Base-by-base conservation (phyloP, 2,113 vertebrate genomes). In the Uria aalge region DNA sequence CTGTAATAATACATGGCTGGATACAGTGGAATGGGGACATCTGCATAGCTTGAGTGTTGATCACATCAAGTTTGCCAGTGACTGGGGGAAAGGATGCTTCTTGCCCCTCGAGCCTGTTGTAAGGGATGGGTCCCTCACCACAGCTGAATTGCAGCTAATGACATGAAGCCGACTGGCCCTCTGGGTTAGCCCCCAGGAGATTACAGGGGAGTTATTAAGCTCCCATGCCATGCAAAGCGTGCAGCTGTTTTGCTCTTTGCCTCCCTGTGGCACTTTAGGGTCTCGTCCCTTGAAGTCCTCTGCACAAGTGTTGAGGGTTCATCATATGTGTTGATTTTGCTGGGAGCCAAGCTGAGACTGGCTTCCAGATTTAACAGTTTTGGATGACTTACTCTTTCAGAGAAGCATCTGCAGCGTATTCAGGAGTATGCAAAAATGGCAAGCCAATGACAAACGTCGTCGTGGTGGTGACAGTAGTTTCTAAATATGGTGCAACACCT, bases 401-500 rank as follows among this genome's bases (percentile, higher is more conserved):
- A 90, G 72, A 88, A 95, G 94, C 88, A 96, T 88, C 90, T 94
- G 82, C 50, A 94, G 63, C 34, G n/a, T 93, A 73, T 56, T 87
- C 62, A 90, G 77, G 69, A 92, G 22, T 48, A 62, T 13, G 16
- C 15, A 55, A 30, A 94, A 94, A 90, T 52, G 88, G 53, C 59
- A 95, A 87, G 40, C 34, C 77, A 71, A 30, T 71, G 87, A 89
- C 13, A 75, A 69, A 81, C 1, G 2, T 53, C 0, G 0, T n/a
- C 2, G 3, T 32, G 60, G 43, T 2, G 2, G 47, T 88, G 85
- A 60, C 72, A 84, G 68, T 26, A 86, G 41, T 43, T 95, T 40
- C 96, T 96, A 90, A 95, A 67, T 95, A 45, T 10, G 72, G 43
- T 72, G 36, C 34, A 78, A 56, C 24, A 81, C 68, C 80, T 86